Base-by-base conservation (phyloP, 1,140 invertebrate genomes). In the Psix sp. region DNA sequence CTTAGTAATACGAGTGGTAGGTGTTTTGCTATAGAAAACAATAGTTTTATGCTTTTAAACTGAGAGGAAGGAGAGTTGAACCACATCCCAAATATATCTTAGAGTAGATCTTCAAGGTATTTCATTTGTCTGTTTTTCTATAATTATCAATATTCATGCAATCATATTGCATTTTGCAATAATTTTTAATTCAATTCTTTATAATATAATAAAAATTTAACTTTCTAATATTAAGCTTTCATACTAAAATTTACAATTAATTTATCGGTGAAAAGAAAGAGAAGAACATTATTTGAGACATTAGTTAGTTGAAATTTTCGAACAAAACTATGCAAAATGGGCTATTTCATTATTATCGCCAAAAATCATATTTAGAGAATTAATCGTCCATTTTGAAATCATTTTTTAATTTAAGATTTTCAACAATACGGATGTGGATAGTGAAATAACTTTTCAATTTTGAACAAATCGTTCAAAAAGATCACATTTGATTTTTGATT, bases 31-130 rank as follows among this genome's bases (percentile, higher is more conserved):
- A 75, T 77, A 66, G 38, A 77, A 70, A 5, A 35, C 2, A 54
- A 67, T 59, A 67, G 42, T 73, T 76, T 78, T 77, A 75, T 77
- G 71, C 77, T 86, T 82, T 73, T 85, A 86, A 87, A 85, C 83
- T 87, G 84, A 87, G 84, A 86, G 85, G 85, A 86, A 87, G 83
- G 84, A 85, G 84, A 85, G 79, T 78, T 80, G 77, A 80, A 84
- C 80, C 82, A 79, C 77, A 76, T 79, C 67, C 73, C 74, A 74
- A 71, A 57, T 60, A 59, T 66, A 59, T 59, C 42, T 59, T 74
- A 74, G 66, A 74, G 60, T 74, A 77, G 66, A 57, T 72, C 62
- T 74, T 73, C 39, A 48, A 66, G 31, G 66, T 59, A 62, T 62
- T n/a, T 67, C 43, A 73, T 79, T 72, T 66, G 57, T 70, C 35